Evolutionary conservation across 2,888 invertebrate species (phyloP).

Genomic region (Zaprionus bogoriensis): DNA sequence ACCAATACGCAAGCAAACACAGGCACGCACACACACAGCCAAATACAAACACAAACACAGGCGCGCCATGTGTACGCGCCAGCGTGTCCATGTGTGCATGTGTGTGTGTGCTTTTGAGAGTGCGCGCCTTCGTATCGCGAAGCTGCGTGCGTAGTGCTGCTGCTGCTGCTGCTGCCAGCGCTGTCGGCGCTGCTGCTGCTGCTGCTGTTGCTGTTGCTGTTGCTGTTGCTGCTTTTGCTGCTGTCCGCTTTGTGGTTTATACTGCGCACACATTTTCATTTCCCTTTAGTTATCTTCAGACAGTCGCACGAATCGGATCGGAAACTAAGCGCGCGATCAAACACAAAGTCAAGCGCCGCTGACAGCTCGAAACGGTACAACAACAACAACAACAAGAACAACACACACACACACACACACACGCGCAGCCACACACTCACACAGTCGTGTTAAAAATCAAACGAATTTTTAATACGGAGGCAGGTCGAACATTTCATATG

Average conservation of each 20-base stretch:
- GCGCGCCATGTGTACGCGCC: slow-evolving; percentile 5
- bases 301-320: slow-evolving; percentile 78
- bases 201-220: slow-evolving; percentile 45
- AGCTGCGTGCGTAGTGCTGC: slow-evolving; percentile 42
- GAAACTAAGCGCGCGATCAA: slow-evolving; percentile 60
- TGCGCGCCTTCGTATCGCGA: slow-evolving; percentile 27
- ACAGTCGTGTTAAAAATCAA: slow-evolving; percentile 20
- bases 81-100: neutral
- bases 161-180: slow-evolving; percentile 29
- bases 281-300: slow-evolving; percentile 82
- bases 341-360: slow-evolving; percentile 26
- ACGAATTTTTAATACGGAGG: slow-evolving; percentile 35
- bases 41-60: slow-evolving; percentile 33
- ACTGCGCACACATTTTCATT: slow-evolving; percentile 78
- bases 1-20: slow-evolving; percentile 33
- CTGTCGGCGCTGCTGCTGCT: slow-evolving; percentile 43
- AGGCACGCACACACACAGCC: slow-evolving; percentile 34
- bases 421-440: neutral
- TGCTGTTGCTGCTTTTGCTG: slow-evolving; percentile 33
- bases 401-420: slow-evolving; percentile 1
- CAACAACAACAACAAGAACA: slow-evolving; percentile 23
- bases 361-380: slow-evolving; percentile 19
- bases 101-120: slow-evolving; percentile 26
- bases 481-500: slow-evolving; percentile 47
- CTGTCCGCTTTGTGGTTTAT: slow-evolving; percentile 67